These are phyloP conservation scores for Diaphora mendica DNA, from an alignment of 2,888 invertebrate species.

Conservation along the genomic window DNA sequence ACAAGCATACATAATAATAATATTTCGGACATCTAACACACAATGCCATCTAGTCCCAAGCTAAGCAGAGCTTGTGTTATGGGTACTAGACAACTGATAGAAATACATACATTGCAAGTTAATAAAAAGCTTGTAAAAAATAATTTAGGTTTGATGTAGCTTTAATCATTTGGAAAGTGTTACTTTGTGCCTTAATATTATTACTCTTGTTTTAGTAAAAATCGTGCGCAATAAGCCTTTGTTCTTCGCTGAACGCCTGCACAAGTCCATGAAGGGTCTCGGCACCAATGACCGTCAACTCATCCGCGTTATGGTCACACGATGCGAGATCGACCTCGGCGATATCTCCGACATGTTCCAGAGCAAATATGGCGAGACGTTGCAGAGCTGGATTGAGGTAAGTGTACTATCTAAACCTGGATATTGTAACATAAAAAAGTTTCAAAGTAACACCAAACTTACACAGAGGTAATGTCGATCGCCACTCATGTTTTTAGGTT, in stretches of 20 bases:
- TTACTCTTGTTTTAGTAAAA: conserved; percentile 85
- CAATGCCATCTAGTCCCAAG: too few relatives aligned
- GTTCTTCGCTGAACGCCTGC: conserved; percentile 95
- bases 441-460: too few relatives aligned
- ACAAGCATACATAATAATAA: too few relatives aligned
- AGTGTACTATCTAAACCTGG: neutral
- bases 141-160: neutral
- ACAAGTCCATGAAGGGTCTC: conserved; percentile 95
- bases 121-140: too few relatives aligned
- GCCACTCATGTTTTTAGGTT: too few relatives aligned
- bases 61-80: too few relatives aligned
- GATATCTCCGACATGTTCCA: conserved; percentile 94
- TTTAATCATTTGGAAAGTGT: neutral
- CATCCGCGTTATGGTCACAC: conserved; percentile 94
- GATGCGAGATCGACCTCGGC: conserved; percentile 94
- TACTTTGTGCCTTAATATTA: neutral
- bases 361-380: conserved; percentile 90
- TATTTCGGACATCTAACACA: too few relatives aligned
- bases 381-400: conserved; percentile 93
- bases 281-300: conserved; percentile 95
- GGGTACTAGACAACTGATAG: too few relatives aligned
- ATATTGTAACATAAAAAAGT: neutral
- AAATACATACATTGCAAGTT: too few relatives aligned
- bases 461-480: neutral
- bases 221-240: conserved; percentile 92